Percentiles rank a stretch among this genome's conserved stretches.
Evolutionary conservation across 92 coral and sea anemone species (phyloP).

Genomic region (Actinernus sp.): DNA sequence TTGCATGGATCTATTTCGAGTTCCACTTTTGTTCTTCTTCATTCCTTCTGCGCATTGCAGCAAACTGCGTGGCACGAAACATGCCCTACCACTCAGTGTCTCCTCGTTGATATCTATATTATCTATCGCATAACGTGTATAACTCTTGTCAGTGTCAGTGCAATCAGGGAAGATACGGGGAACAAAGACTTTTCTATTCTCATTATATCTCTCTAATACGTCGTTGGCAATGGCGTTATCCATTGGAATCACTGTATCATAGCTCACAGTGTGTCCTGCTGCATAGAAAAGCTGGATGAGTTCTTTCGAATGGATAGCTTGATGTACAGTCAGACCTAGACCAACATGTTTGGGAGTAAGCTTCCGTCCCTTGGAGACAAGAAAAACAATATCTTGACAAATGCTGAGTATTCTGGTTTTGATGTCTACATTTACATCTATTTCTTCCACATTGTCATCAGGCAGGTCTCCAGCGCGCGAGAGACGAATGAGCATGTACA

Average conservation of each 20-base stretch:
- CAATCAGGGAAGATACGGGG: constrained; percentile 39
- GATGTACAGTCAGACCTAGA: constrained; percentile 70
- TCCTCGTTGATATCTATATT: no score
- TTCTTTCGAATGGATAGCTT: constrained; percentile 71
- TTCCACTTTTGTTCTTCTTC: constrained; percentile 37
- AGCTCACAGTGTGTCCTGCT: constrained; percentile 63
- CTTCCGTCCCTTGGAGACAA: no score
- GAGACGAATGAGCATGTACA: no score
- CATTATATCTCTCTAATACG: constrained; percentile 46
- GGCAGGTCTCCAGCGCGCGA: constrained; percentile 12
- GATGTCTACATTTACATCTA: constrained; percentile 8
- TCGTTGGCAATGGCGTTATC: constrained; percentile 64
- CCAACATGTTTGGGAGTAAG: constrained; percentile 64
- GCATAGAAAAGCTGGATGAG: constrained; percentile 59
- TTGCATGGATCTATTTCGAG: constrained; percentile 34
- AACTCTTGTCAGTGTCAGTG: constrained; percentile 9
- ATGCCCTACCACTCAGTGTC: constrained; percentile 64
- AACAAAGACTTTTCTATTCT: constrained; percentile 53
- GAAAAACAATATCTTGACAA: constrained; percentile 64
- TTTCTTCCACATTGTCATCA: no score
- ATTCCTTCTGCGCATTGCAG: constrained; percentile 30
- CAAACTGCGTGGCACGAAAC: constrained; percentile 58
- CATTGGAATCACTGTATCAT: constrained; percentile 58
- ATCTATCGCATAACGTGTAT: constrained; percentile 53
- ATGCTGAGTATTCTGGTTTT: constrained; percentile 56